Evolutionary conservation across 2,797 vertebrate species (phyloP).

Genomic region (Calcarius lapponicus): DNA sequence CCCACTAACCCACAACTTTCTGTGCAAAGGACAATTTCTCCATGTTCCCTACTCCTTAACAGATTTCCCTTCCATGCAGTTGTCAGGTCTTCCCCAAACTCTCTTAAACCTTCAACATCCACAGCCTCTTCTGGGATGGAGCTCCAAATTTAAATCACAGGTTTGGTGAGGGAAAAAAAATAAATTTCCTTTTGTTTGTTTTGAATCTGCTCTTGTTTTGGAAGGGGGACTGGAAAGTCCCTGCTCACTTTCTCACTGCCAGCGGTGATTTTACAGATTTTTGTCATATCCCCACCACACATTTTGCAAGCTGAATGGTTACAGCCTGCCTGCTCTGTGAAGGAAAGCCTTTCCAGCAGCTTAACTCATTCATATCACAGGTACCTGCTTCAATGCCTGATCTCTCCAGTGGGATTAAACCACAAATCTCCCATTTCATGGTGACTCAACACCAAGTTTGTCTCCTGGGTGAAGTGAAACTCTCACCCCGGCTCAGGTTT

Average conservation of each 20-base stretch:
- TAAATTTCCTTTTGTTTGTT: neutral
- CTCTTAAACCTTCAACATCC: neutral
- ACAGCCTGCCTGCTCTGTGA: neutral
- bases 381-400: neutral
- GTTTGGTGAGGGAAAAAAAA: fast-evolving
- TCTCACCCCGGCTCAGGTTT: neutral
- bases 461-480: neutral
- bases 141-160: neutral
- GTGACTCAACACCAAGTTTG: neutral
- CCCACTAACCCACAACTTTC: neutral
- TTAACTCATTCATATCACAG: neutral
- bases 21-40: neutral
- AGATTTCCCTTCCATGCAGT: neutral
- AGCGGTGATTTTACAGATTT: neutral
- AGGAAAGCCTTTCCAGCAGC: neutral
- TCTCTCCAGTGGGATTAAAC: neutral
- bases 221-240: neutral
- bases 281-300: neutral
- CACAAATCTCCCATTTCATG: neutral
- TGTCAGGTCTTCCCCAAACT: neutral
- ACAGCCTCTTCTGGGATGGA: neutral
- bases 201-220: neutral
- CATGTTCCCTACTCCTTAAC: neutral
- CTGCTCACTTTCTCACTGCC: neutral
- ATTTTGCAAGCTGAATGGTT: neutral